phyloP scores from a whole-genome alignment of 2,888 invertebrate species.

The Volucella zonaria region DNA sequence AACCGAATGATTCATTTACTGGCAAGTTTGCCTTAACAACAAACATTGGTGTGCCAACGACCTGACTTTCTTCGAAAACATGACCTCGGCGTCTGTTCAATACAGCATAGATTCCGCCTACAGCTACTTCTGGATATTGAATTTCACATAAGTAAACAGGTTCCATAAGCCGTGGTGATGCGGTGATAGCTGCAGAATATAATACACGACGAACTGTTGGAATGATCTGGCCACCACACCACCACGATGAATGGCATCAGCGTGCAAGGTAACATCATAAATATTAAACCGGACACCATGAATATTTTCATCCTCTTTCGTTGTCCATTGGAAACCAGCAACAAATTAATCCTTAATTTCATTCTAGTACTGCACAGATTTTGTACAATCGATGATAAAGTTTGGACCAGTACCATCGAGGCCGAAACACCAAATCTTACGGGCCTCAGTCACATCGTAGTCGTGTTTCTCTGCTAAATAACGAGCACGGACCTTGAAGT shows the following conservation, averaged over 20 bases:
- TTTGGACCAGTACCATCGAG: conserved; percentile 99
- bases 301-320: conserved; percentile 99
- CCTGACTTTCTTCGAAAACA: conserved; percentile 97
- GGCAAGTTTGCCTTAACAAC: too few species aligned
- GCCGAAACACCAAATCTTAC: conserved; percentile 99
- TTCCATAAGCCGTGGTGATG: conserved; percentile 97
- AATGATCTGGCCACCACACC: conserved; percentile 99
- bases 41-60: too few species aligned
- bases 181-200: conserved; percentile 97
- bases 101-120: conserved; percentile 99
- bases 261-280: conserved; percentile 99
- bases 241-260: conserved; percentile 99
- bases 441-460: conserved; percentile 99
- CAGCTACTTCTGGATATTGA: conserved; percentile 97
- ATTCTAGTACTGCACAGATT: conserved; percentile 99
- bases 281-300: conserved; percentile 98
- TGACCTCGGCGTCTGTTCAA: conserved; percentile 98
- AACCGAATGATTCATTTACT: too few species aligned
- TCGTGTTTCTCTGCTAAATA: too few species aligned
- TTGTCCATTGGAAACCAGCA: conserved; percentile 99
- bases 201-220: conserved; percentile 98
- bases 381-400: conserved; percentile 98
- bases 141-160: conserved; percentile 99
- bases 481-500: too few species aligned
- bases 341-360: conserved; percentile 99